phyloP scores from a whole-genome alignment of 2,113 vertebrate genomes.

The Aviceda subcristata region DNA sequence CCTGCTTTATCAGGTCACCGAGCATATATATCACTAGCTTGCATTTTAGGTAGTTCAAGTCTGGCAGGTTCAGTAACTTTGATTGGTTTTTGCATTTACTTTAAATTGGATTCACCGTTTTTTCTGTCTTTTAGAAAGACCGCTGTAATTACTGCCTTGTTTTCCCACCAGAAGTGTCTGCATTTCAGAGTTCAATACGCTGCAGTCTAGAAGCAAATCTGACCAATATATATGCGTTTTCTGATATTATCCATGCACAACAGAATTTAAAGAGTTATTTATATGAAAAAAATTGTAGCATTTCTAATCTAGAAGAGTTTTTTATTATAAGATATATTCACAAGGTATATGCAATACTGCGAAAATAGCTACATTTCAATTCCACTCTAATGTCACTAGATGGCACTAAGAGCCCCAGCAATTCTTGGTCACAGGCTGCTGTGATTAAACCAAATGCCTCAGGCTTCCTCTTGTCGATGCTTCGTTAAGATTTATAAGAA shows the following conservation, averaged over 20 bases:
- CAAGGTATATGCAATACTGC: fast-evolving
- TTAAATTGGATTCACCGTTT: neutral
- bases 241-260: neutral
- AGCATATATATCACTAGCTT: neutral
- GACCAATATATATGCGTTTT: neutral
- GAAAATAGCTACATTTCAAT: neutral
- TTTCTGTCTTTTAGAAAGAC: neutral
- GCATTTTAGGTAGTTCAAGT: neutral
- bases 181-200: neutral
- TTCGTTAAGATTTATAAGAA: neutral
- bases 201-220: neutral
- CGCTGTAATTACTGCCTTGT: neutral
- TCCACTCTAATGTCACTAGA: constrained; percentile 46
- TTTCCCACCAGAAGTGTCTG: neutral
- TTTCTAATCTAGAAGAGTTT: neutral
- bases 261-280: neutral
- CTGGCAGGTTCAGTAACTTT: neutral
- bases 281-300: neutral
- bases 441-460: neutral
- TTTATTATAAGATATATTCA: neutral
- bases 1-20: neutral
- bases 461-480: neutral
- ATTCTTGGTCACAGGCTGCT: neutral
- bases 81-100: neutral
- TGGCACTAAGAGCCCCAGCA: constrained; percentile 53